Conservation (phyloP, 1,140 invertebrate species). For the Rhysida immarginata region DNA sequence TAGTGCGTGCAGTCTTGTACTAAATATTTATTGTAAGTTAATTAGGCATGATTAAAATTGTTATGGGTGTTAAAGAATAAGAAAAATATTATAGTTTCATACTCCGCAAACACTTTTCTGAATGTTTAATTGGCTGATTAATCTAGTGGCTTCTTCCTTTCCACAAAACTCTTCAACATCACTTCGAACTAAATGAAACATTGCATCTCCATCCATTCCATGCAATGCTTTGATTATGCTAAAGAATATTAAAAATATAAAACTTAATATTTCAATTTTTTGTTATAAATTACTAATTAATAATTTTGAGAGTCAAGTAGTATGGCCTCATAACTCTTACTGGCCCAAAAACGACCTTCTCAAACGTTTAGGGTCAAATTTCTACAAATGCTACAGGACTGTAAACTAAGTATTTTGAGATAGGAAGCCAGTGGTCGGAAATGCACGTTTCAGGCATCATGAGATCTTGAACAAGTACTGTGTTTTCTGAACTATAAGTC, state of each 20-base stretch:
- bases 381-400: background rate
- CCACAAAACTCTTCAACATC: constrained; percentile 53
- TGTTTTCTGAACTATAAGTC: no score
- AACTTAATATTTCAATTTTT: background rate
- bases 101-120: constrained; percentile 61
- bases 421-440: no score
- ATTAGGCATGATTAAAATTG: no score
- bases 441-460: no score
- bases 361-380: background rate
- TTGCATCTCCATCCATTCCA: constrained; percentile 46
- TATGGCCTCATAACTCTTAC: background rate
- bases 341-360: background rate
- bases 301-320: background rate
- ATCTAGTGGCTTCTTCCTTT: constrained; percentile 46
- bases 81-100: no score
- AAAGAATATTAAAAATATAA: background rate
- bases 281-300: background rate
- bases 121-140: constrained; percentile 56
- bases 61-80: no score
- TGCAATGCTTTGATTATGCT: constrained; percentile 35
- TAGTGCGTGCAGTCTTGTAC: no score
- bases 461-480: no score
- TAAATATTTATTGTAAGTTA: no score
- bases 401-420: background rate
- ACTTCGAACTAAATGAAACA: constrained; percentile 45